A percentile compares a stretch with the other conserved stretches of the same genome.
Conservation (phyloP, 2,888 invertebrate genomes). For the Timandra comae region DNA sequence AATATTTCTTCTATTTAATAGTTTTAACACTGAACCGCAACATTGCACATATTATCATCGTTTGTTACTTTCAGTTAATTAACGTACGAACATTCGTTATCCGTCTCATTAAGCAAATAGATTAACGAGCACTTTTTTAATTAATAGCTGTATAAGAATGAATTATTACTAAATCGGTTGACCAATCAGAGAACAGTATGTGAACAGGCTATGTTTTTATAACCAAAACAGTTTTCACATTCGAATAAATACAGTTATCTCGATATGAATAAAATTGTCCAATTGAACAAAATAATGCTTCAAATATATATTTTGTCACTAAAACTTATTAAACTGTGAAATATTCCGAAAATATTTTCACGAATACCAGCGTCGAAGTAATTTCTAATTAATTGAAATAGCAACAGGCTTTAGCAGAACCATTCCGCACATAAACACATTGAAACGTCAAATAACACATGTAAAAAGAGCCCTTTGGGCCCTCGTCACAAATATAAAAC, state of each 20-base stretch:
- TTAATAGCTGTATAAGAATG: not conserved
- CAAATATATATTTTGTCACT: too few species aligned
- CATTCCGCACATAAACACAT: constrained; percentile 33
- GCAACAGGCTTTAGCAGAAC: constrained; percentile 24
- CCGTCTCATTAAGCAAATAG: not conserved
- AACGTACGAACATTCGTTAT: not conserved
- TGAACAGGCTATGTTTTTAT: too few species aligned
- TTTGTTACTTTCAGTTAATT: not conserved
- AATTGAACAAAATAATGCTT: too few species aligned
- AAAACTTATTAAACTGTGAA: too few species aligned
- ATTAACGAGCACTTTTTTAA: not conserved
- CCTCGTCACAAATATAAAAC: constrained; percentile 66
- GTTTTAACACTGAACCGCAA: constrained; percentile 18
- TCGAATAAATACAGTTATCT: too few species aligned
- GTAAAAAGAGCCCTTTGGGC: constrained; percentile 43
- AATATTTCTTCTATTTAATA: constrained; percentile 21
- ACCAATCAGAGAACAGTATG: too few species aligned
- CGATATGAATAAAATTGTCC: too few species aligned
- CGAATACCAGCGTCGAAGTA: too few species aligned
- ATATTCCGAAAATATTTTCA: too few species aligned
- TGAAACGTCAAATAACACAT: constrained; percentile 38
- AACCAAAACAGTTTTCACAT: too few species aligned
- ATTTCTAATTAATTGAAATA: constrained; percentile 20
- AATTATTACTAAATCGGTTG: too few species aligned
- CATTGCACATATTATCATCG: not conserved